Evolutionary conservation across 23 tunicate genomes (phyloP).

Genomic region (Styela plicata): DNA sequence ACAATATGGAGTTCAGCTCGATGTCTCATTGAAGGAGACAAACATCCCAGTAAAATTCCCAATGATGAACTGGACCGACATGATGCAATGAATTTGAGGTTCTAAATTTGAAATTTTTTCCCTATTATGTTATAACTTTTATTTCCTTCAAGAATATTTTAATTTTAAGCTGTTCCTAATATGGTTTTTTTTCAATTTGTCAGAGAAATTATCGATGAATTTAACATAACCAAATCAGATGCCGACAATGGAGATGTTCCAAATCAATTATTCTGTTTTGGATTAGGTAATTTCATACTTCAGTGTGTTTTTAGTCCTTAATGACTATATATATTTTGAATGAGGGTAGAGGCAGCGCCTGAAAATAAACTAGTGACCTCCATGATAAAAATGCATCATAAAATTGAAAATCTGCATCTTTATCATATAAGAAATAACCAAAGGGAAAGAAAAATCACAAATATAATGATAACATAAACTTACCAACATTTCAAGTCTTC

Average conservation of each 20-base stretch:
- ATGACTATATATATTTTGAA: too few relatives aligned
- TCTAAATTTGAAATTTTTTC: not conserved
- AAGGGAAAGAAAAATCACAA: too few relatives aligned
- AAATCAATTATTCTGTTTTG: conserved; percentile 2
- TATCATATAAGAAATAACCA: too few relatives aligned
- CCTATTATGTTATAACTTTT: too few relatives aligned
- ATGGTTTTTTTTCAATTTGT: not conserved
- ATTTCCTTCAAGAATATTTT: too few relatives aligned
- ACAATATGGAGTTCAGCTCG: conserved; percentile 13
- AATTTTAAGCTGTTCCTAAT: not conserved
- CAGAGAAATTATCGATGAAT: conserved; percentile 5
- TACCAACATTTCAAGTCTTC: too few relatives aligned
- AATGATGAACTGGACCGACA: not conserved
- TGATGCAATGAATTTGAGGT: conserved; percentile 2
- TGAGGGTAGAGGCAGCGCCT: too few relatives aligned
- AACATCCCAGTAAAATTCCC: not conserved
- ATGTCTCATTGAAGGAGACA: not conserved
- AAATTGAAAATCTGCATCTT: too few relatives aligned
- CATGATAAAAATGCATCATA: too few relatives aligned
- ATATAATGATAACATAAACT: too few relatives aligned
- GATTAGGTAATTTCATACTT: not conserved
- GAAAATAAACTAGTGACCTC: too few relatives aligned
- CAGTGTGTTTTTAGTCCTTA: too few relatives aligned
- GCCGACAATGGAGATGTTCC: conserved; percentile 5
- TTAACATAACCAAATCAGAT: not conserved